Conservation (phyloP, 1,140 invertebrate species). For the Chironomus striatipennis region DNA sequence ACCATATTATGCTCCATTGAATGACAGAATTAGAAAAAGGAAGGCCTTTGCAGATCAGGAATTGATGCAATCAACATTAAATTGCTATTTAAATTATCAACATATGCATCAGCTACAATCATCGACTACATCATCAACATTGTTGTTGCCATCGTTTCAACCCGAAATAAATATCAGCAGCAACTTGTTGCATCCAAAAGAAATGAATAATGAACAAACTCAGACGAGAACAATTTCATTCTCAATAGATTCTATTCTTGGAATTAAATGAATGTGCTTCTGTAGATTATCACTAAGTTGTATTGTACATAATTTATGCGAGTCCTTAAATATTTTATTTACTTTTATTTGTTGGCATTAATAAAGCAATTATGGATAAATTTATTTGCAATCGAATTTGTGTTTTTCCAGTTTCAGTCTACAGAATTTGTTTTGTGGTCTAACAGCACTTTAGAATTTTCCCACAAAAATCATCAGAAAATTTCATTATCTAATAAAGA, state of each 20-base stretch:
- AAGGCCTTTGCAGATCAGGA: slow-evolving; percentile 48
- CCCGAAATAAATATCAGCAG: neutral
- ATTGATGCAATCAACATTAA: slow-evolving; percentile 35
- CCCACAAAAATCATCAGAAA: no score
- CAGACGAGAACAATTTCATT: slow-evolving; percentile 43
- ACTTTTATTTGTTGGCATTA: no score
- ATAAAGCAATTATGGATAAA: no score
- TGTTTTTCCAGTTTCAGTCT: no score
- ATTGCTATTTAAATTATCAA: slow-evolving; percentile 26
- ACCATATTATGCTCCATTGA: neutral
- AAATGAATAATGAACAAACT: slow-evolving; percentile 23
- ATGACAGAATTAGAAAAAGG: slow-evolving; percentile 45
- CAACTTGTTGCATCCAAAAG: slow-evolving; percentile 23
- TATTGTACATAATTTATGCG: no score
- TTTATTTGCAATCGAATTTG: no score
- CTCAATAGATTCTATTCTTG: slow-evolving; percentile 52
- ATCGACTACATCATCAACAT: slow-evolving; percentile 29
- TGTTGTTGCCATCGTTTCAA: neutral
- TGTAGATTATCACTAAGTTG: neutral
- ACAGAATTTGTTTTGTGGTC: no score
- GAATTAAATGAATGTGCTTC: slow-evolving; percentile 32
- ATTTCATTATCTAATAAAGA: no score
- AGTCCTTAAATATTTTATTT: no score
- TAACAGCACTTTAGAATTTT: no score
- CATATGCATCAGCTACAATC: slow-evolving; percentile 25